These are phyloP conservation scores for Drosophila mayri DNA, from an alignment of 1,140 invertebrate species.

Conservation along the genomic window DNA sequence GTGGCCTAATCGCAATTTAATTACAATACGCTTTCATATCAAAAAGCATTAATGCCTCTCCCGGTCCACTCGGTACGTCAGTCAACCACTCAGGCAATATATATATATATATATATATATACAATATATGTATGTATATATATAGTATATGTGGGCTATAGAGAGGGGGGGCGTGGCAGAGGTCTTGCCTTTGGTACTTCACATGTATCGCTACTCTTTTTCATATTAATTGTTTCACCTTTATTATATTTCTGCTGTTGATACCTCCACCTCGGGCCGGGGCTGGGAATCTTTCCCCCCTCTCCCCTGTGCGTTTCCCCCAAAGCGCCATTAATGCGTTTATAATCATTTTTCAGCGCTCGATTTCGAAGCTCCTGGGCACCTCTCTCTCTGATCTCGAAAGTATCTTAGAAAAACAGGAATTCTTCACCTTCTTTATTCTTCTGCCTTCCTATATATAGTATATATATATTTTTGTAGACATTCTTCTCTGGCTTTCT, in stretches of 20 bases:
- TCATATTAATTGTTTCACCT: constrained; percentile 81
- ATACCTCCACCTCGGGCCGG: constrained; percentile 42
- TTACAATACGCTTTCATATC: constrained; percentile 84
- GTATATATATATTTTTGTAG: neutral
- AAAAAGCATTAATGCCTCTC: constrained; percentile 77
- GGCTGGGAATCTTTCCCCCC: neutral
- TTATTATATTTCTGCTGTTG: constrained; percentile 78
- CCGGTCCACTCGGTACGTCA: constrained; percentile 36
- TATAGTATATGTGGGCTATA: neutral
- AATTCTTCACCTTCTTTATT: constrained; percentile 1
- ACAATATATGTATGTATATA: neutral
- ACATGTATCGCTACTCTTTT: constrained; percentile 74
- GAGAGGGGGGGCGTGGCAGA: constrained; percentile 50
- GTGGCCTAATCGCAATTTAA: constrained; percentile 84
- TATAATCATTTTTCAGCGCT: constrained; percentile 78
- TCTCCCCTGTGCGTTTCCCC: neutral
- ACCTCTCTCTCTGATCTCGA: constrained; percentile 12
- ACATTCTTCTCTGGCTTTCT: constrained; percentile 30
- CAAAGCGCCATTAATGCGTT: constrained; percentile 80
- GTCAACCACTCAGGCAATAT: constrained; percentile 47
- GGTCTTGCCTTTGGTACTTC: constrained; percentile 46
- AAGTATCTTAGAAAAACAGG: constrained; percentile 45
- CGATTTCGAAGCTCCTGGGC: constrained; percentile 53
- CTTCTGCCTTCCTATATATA: neutral
- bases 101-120: constrained; percentile 1